A percentile compares a stretch with the other conserved stretches of the same genome.
phyloP scores from a whole-genome alignment of 92 coral and sea anemone genomes.

The Epizoanthus illoricatus region DNA sequence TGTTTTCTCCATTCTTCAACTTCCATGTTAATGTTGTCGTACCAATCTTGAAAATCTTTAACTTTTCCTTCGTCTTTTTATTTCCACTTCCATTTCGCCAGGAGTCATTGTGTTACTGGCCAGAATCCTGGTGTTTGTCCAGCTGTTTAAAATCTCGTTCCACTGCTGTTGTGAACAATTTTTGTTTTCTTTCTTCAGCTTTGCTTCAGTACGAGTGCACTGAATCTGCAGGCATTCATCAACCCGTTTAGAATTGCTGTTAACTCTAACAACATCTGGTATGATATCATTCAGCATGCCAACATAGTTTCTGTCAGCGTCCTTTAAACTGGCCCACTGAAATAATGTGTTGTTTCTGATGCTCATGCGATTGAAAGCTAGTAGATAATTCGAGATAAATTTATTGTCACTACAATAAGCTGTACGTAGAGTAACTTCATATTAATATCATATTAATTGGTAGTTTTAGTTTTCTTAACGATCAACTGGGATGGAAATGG shows the following conservation, averaged over 20 bases:
- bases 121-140: slow-evolving; percentile 28
- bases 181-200: background rate
- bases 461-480: too few relatives aligned
- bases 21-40: slow-evolving; percentile 23
- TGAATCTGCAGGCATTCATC: background rate
- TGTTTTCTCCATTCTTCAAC: slow-evolving; percentile 44
- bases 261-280: too few relatives aligned
- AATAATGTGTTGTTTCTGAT: slow-evolving; percentile 46
- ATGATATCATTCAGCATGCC: slow-evolving; percentile 46
- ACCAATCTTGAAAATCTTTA: background rate
- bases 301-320: slow-evolving; percentile 24
- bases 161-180: slow-evolving; percentile 22
- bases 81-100: slow-evolving; percentile 30
- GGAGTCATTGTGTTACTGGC: slow-evolving; percentile 35
- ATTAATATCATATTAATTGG: too few relatives aligned
- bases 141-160: background rate
- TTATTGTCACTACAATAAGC: too few relatives aligned
- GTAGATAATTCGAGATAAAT: too few relatives aligned
- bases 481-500: too few relatives aligned
- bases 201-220: background rate
- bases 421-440: too few relatives aligned
- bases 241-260: too few relatives aligned
- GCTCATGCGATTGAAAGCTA: too few relatives aligned
- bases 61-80: slow-evolving; percentile 17
- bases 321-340: slow-evolving; percentile 32